Evolutionary conservation across 1,140 invertebrate genomes (phyloP).

Genomic region (Stratiolaelaps scimitus): DNA sequence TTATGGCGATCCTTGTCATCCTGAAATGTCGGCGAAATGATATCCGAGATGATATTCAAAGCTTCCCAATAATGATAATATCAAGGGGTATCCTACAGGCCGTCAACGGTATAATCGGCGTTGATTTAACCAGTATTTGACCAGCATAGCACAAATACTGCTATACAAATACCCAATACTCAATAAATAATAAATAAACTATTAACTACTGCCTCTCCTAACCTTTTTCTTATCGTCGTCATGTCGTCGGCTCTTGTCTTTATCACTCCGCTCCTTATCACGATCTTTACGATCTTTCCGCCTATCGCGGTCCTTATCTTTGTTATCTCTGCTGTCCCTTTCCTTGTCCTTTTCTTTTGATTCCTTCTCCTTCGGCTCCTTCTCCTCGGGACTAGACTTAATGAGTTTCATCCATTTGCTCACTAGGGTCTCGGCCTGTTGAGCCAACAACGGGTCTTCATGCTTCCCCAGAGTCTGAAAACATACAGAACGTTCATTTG

Average conservation of each 20-base stretch:
- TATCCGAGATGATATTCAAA: no score
- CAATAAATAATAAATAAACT: background rate
- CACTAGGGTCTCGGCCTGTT: slow-evolving; percentile 31
- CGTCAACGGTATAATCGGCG: no score
- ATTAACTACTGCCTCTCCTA: no score
- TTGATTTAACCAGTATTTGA: no score
- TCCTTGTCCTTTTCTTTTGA: slow-evolving; percentile 30
- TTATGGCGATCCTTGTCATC: slow-evolving; percentile 41
- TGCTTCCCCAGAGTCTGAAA: slow-evolving; percentile 25
- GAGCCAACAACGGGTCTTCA: slow-evolving; percentile 30
- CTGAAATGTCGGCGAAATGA: slow-evolving; percentile 20
- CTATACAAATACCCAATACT: no score
- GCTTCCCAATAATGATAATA: no score
- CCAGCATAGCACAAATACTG: no score
- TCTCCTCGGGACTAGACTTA: background rate
- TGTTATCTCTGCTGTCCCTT: no score
- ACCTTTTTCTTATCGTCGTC: slow-evolving; percentile 22
- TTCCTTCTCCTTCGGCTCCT: background rate
- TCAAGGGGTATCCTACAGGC: no score
- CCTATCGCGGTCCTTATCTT: slow-evolving; percentile 28
- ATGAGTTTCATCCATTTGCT: slow-evolving; percentile 33
- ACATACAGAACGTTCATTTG: background rate
- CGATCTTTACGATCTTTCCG: slow-evolving; percentile 30
- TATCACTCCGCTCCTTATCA: slow-evolving; percentile 8
- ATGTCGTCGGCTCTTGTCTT: background rate